Conservation (phyloP, 2,888 invertebrate genomes). For the Orchestes rusci region DNA sequence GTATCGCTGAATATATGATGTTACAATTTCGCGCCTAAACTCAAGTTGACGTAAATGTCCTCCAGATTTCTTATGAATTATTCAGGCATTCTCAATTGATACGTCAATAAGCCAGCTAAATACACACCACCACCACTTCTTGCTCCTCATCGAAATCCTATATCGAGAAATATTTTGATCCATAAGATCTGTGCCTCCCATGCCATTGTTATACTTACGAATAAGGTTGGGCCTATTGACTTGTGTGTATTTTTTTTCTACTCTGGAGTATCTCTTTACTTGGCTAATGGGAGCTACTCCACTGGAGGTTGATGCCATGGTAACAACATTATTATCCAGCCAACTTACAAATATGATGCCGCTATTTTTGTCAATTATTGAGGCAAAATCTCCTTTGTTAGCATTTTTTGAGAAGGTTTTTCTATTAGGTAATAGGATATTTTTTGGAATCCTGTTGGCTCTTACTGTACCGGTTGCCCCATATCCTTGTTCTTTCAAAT, state of each 20-base stretch:
- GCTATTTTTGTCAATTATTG: neutral
- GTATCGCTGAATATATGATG: no score
- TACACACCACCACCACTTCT: neutral
- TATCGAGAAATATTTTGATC: neutral
- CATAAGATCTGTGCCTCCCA: neutral
- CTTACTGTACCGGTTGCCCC: slow-evolving; percentile 2
- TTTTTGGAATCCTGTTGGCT: slow-evolving; percentile 1
- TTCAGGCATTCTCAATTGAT: neutral
- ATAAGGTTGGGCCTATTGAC: neutral
- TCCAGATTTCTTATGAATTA: no score
- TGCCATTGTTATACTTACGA: neutral
- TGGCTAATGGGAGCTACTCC: neutral
- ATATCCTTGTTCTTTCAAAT: no score
- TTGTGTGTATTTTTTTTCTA: neutral
- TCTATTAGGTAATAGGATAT: neutral
- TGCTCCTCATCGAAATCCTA: neutral
- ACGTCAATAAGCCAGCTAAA: neutral
- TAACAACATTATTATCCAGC: neutral
- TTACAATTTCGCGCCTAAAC: no score
- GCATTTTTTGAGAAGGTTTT: neutral
- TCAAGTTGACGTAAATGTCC: no score
- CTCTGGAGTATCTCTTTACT: neutral
- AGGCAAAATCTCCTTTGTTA: neutral
- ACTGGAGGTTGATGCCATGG: neutral
- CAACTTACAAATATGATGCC: neutral